Evolutionary conservation across 2,888 invertebrate genomes (phyloP), one percentile per base, ranked within the genome.

Genomic region (Agrilus biguttatus): DNA sequence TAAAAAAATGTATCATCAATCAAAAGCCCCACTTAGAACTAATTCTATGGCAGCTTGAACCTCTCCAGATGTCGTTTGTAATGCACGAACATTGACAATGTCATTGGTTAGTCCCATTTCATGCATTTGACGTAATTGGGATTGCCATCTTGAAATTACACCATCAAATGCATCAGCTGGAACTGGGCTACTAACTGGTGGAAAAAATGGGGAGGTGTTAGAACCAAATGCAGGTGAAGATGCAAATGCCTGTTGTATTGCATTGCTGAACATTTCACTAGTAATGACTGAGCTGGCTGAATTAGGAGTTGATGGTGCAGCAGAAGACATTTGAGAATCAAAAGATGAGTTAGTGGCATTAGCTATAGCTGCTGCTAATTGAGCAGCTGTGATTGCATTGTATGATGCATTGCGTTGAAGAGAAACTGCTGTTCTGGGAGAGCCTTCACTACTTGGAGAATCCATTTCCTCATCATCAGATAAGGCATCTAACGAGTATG

Each of bases 71-170:
- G 85, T 83, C 42, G 84, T 78, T 49, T 82, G 77, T 35, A 96
- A 69, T 3, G 90, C 93, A 51, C 86, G 79, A n/a, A 88, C 67
- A 60, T 92, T 92, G 41, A 84, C 70, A 3, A 77, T 74, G 57
- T 91, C 88, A 65, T 95, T 83, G 21, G 77, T 68, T 14, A 96
- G 78, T 0, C 95, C 95, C 77, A 95, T 83, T 61, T 93, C 92
- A 51, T 82, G 77, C 87, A 96, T 87, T 57, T 85, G 84, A 41
- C 74, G 73, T 48, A 87, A 65, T 54, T 83, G 82, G 2, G 72
- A 67, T 40, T 68, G 65, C 49, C 68, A 66, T 17, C 66, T 58
- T 52, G 62, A 56, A 47, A 50, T 63, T 53, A 63, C 53, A 36
- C 40, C 49, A 19, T 60, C 60, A 14, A 57, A 41, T 41, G 50